phyloP scores from a whole-genome alignment of 2,797 vertebrate species.

The Vireo griseus region DNA sequence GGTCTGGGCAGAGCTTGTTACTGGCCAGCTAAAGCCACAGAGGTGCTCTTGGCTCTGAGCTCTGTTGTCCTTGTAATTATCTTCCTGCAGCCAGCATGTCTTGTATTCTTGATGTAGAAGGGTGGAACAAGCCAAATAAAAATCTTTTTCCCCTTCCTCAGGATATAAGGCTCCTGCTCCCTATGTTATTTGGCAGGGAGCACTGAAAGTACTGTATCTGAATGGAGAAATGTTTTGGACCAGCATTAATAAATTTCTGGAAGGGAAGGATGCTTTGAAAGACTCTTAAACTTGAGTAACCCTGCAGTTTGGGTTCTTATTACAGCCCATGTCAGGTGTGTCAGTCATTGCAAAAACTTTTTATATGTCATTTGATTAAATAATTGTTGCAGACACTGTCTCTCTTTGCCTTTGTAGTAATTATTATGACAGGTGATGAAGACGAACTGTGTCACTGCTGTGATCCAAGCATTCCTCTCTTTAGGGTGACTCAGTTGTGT shows the following conservation, averaged over 20 bases:
- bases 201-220: background rate
- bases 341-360: background rate
- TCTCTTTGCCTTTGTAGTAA: background rate
- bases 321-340: background rate
- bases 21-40: background rate
- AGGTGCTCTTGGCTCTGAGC: background rate
- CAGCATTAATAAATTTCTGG: background rate
- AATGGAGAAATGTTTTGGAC: background rate
- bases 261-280: background rate
- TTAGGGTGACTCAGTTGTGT: background rate
- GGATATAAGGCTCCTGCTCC: background rate
- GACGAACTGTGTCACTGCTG: accelerated
- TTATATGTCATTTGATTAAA: background rate
- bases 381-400: background rate
- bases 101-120: background rate
- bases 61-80: background rate
- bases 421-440: background rate
- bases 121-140: background rate
- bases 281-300: background rate
- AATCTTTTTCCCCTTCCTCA: background rate
- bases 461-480: background rate
- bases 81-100: background rate
- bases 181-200: background rate
- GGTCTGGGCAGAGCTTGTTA: background rate
- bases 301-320: background rate